Evolutionary conservation across 1,140 invertebrate genomes (phyloP), one percentile per base, ranked within the genome.

Genomic region (Stenopsyche tienmushanensis): DNA sequence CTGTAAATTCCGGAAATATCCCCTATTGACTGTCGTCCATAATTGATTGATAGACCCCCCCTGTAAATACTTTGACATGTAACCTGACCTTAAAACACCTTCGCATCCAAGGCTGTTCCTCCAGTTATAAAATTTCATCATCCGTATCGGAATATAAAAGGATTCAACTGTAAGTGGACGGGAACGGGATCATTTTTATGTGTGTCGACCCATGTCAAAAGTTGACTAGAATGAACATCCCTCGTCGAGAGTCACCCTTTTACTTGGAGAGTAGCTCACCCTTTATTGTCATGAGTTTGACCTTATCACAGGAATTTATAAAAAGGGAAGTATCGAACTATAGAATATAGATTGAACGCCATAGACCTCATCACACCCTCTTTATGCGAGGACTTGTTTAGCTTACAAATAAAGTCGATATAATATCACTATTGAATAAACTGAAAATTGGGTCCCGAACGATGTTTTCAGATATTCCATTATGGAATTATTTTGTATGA

Each of bases 171-270:
- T 54, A 64, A 54, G 34, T 64, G 41, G 34, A 54, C 18, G 62
- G 24, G 49, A 49, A 55, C 23, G 62, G 39, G 29, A 42, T 50
- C 39, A 18, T 60, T 62, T 65, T 67, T 63, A 63, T 67, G 54
- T 52, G 45, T 67, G 66, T 67, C 66, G 58, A 67, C 66, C 66
- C 60, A 58, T 53, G 62, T 67, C 60, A 59, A 47, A 45, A 45
- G 24, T 26, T 42, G 42, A 57, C 66, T 64, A 42, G 62, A 62
- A 66, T 54, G 58, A 62, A 53, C 58, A 62, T 59, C 60, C 60
- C 21, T 9, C 29, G 24, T 20, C 41, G 60, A 26, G 42, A 29
- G 45, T 60, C 45, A 50, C 57, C 57, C 26, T 60, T 57, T 25
- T 60, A 23, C 26, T 25, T 57, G 34, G 42, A 60, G 25, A 41